Evolutionary conservation across 1,140 invertebrate genomes (phyloP).

Genomic region (Papilio polyxenes): DNA sequence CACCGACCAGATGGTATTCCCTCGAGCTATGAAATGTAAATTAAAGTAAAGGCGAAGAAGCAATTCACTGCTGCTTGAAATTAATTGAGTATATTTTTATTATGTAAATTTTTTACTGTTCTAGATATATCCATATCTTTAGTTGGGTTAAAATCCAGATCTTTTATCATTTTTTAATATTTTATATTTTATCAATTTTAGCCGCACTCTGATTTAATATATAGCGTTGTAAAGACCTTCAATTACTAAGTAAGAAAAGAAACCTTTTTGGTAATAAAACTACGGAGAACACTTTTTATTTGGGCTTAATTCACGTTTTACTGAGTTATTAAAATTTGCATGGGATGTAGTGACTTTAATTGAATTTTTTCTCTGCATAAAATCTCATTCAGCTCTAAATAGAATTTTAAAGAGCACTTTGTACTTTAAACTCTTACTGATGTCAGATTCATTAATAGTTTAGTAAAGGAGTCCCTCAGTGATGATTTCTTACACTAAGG

Average conservation of each 20-base stretch:
- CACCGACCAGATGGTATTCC: background rate
- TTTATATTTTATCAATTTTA: no score
- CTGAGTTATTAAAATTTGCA: no score
- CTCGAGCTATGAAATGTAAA: slow-evolving; percentile 19
- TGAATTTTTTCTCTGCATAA: no score
- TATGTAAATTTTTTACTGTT: background rate
- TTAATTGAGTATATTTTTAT: background rate
- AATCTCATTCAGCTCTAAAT: no score
- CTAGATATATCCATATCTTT: background rate
- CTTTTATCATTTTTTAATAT: no score
- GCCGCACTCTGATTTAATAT: no score
- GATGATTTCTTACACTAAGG: no score
- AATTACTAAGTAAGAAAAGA: background rate
- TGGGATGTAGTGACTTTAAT: no score
- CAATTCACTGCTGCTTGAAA: background rate
- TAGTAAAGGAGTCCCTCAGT: no score
- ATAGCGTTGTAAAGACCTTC: background rate
- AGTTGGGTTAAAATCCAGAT: background rate
- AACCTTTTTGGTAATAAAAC: background rate
- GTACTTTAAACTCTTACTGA: no score
- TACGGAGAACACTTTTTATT: background rate
- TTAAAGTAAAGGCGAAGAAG: background rate
- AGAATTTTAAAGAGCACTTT: no score
- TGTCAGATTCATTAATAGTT: no score
- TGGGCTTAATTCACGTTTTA: background rate